Evolutionary conservation across 2,888 invertebrate genomes (phyloP).

Genomic region (Minunthozetes semirufus): DNA sequence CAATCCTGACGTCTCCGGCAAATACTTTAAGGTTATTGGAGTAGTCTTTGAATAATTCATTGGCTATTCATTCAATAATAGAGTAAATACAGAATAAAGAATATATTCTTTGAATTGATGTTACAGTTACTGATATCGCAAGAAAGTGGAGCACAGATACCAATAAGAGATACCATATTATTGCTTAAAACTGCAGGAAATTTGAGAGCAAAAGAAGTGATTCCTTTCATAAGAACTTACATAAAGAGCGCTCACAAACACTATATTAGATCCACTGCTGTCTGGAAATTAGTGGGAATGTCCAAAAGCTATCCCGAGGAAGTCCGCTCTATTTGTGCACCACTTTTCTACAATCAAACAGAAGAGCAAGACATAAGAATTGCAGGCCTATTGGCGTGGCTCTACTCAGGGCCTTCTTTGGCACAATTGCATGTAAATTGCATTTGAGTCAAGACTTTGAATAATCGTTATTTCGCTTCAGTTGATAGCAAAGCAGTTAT

Average conservation of each 20-base stretch:
- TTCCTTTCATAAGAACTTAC: not conserved
- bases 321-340: not conserved
- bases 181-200: constrained; percentile 19
- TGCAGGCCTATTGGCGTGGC: not conserved
- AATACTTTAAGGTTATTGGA: constrained; percentile 9
- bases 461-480: not conserved
- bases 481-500: constrained; percentile 9
- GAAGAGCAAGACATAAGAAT: constrained; percentile 15
- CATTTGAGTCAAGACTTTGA: not conserved
- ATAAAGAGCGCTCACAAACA: constrained; percentile 7
- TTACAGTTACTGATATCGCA: not conserved
- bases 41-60: not conserved
- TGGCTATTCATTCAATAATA: not conserved
- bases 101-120: not conserved
- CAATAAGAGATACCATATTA: constrained; percentile 9
- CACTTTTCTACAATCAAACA: not conserved
- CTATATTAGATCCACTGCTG: not conserved
- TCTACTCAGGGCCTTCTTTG: not conserved
- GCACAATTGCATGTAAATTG: constrained; percentile 6
- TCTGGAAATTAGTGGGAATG: not conserved
- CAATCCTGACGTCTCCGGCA: constrained; percentile 5
- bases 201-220: constrained; percentile 16
- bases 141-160: not conserved
- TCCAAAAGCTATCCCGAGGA: constrained; percentile 3
- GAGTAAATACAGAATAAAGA: not conserved